Evolutionary conservation across 2,888 invertebrate genomes (phyloP).

Genomic region (Neoaliturus tenellus): DNA sequence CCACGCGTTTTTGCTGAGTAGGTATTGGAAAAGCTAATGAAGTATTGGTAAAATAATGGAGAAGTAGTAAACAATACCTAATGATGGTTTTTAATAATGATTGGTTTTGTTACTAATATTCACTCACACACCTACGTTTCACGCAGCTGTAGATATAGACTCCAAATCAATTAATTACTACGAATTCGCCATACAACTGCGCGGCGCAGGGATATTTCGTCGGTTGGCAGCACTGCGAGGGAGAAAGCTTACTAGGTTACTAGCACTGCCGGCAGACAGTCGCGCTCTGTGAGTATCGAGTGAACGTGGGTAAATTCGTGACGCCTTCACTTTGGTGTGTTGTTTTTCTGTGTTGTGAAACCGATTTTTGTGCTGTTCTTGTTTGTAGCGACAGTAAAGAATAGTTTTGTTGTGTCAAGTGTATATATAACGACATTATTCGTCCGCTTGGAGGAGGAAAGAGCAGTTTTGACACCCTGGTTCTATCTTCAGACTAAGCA

Average conservation of each 20-base stretch:
- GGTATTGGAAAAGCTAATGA: no score
- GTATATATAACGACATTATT: neutral
- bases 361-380: neutral
- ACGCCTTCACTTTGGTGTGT: slow-evolving; percentile 16
- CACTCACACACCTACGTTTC: no score
- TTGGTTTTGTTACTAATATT: no score
- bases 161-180: no score
- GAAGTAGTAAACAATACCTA: no score
- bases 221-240: slow-evolving; percentile 11
- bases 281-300: slow-evolving; percentile 15
- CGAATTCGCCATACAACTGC: no score
- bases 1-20: no score
- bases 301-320: slow-evolving; percentile 31
- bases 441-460: neutral
- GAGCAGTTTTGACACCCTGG: neutral
- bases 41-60: no score
- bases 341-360: slow-evolving; percentile 3
- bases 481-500: slow-evolving; percentile 13
- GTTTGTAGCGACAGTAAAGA: neutral
- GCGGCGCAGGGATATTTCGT: slow-evolving; percentile 28
- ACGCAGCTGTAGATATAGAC: no score
- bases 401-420: neutral
- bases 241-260: slow-evolving; percentile 38
- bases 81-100: no score
- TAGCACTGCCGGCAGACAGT: slow-evolving; percentile 33